Evolutionary conservation across 2,797 vertebrate species (phyloP).

Genomic region (Sebastes melanostomus): DNA sequence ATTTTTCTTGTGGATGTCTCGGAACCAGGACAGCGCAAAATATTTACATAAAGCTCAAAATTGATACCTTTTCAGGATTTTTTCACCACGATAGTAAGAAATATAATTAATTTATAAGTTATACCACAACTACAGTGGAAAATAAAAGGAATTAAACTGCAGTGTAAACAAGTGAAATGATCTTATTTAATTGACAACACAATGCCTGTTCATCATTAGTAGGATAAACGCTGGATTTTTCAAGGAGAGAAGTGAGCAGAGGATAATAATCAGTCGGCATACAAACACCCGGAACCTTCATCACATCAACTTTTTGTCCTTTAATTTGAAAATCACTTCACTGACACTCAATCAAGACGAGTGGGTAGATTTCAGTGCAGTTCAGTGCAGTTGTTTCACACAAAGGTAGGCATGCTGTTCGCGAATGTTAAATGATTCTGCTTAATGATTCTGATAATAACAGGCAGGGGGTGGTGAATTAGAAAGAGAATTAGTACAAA

Average conservation of each 20-base stretch:
- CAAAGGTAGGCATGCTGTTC: slow-evolving; percentile 27
- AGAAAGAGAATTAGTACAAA: slow-evolving; percentile 48
- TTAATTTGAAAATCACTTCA: slow-evolving; percentile 32
- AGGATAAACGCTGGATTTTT: not conserved
- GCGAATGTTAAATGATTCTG: slow-evolving; percentile 48
- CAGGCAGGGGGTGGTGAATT: slow-evolving; percentile 39
- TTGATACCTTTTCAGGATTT: not conserved
- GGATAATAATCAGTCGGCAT: not conserved
- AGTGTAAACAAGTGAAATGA: not conserved
- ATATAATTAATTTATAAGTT: not conserved
- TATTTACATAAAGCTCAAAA: not conserved
- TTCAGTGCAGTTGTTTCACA: slow-evolving; percentile 21
- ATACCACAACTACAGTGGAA: too few relatives aligned
- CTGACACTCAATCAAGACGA: not conserved
- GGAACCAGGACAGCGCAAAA: not conserved
- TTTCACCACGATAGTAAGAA: not conserved
- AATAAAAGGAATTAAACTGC: not conserved
- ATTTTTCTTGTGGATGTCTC: not conserved
- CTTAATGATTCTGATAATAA: slow-evolving; percentile 57
- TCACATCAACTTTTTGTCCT: slow-evolving; percentile 11
- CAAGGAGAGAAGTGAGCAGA: not conserved
- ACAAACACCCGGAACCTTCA: not conserved
- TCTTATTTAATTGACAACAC: not conserved
- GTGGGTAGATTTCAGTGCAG: slow-evolving; percentile 3
- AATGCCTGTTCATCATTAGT: not conserved